Evolutionary conservation across 35 echinoderm and acorn worm genomes (phyloP), one percentile per base, ranked within the genome.

Genomic region (Lytechinus pictus): DNA sequence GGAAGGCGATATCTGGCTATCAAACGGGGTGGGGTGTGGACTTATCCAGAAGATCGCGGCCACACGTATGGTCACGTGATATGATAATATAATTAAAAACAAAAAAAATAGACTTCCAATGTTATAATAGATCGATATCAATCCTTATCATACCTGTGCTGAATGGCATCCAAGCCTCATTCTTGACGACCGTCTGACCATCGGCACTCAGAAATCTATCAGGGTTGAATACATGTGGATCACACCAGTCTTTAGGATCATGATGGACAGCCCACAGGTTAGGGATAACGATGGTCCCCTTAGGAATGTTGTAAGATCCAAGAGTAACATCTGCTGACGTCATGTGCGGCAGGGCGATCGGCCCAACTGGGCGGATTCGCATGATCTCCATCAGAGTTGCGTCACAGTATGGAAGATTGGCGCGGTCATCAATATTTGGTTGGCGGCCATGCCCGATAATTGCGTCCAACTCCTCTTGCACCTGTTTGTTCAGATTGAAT

Each of bases 381-480:
- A 54, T 60, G 6, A 96, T 57, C 27, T 96, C 95, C 71, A 94
- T 87, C 54, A 96, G 79, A 2, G 92, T 94, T 4, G 95, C 95
- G 27, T 96, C 95, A 33, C 55, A 79, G 24, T 79, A 96, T 2
- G 92, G 91, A 54, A 96, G 91, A 10, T 96, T 91, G 8, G 13
- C 21, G 51, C 95, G 91, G 86, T 97, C 96, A 92, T 33, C n/a
- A 28, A 57, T 53, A 27, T 11, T 54, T 86, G 94, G 94, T 13
- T 95, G 95, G 9, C 96, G 89, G 27, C 94, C 91, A 10, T 94
- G 61, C 52, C 96, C 96, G 24, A 97, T 86, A 54, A 95, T 94
- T 19, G 21, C 56, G 11, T 97, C 96, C 10, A 97, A 86, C 90
- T 97, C 96, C 12, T 95, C 27, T 29, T 97, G 96, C 8, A 97